Evolutionary conservation across 2,797 vertebrate species (phyloP).

Genomic region (Alfaro cultratus): DNA sequence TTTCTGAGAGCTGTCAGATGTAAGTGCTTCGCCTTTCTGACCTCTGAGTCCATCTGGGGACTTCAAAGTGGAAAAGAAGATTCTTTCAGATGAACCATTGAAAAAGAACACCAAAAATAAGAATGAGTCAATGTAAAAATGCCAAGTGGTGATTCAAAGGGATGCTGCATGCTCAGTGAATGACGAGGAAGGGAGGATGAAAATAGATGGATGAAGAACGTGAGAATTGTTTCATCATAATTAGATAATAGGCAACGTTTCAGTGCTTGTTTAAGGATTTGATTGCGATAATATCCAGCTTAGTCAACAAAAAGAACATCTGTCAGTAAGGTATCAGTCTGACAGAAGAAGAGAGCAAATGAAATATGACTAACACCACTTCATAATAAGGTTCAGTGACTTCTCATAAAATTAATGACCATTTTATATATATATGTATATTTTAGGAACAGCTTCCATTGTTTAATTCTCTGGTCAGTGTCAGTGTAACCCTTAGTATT

Average conservation of each 20-base stretch:
- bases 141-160: not conserved
- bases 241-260: not conserved
- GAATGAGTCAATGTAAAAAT: slow-evolving; percentile 23
- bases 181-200: not conserved
- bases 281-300: not conserved
- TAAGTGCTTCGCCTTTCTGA: slow-evolving; percentile 47
- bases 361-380: not conserved
- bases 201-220: not conserved
- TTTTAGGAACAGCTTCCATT: not conserved
- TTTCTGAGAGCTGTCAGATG: slow-evolving; percentile 28
- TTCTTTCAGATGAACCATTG: slow-evolving; percentile 27
- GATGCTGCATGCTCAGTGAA: not conserved
- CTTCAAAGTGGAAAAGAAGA: slow-evolving; percentile 55
- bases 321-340: not conserved
- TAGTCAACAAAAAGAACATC: not conserved
- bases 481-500: not conserved
- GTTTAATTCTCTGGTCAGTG: not conserved
- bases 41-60: slow-evolving; percentile 55
- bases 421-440: not conserved
- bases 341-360: not conserved
- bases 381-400: not conserved
- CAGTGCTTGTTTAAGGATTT: not conserved
- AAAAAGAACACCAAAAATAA: slow-evolving; percentile 24
- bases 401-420: not conserved
- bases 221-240: not conserved